These are phyloP conservation scores for Vulpes vulpes DNA, from an alignment of 2,113 vertebrate species.

Conservation along the genomic window DNA sequence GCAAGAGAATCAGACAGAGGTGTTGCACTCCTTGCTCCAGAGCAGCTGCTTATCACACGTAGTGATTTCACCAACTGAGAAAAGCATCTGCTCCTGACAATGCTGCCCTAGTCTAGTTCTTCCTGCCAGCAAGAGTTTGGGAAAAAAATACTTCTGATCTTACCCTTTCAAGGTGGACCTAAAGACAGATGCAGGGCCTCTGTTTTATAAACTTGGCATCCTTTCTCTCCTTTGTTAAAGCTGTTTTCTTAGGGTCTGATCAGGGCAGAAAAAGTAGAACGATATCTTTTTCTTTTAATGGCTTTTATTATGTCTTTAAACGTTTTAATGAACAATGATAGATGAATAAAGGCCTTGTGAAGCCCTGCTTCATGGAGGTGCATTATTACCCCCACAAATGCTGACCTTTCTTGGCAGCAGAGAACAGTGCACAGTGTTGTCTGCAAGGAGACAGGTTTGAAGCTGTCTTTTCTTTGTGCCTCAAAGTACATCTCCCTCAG, in stretches of 20 bases:
- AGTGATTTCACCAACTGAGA: background rate
- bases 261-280: background rate
- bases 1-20: conserved; percentile 12
- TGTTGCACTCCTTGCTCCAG: background rate
- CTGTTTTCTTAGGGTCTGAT: background rate
- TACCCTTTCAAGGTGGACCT: background rate
- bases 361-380: background rate
- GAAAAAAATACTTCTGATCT: background rate
- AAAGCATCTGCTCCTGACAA: background rate
- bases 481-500: background rate
- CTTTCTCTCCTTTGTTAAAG: background rate
- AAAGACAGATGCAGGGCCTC: background rate
- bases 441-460: background rate
- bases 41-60: conserved; percentile 45
- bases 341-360: background rate
- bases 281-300: background rate
- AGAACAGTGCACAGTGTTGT: background rate
- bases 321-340: background rate
- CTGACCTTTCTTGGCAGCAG: background rate
- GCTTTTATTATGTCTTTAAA: conserved; percentile 24
- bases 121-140: background rate
- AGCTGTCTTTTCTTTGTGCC: background rate
- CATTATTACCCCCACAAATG: background rate
- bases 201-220: background rate
- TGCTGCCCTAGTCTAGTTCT: background rate